These are phyloP conservation scores for Hippocampus barbouri DNA, from an alignment of 2,113 vertebrate genomes.

Conservation along the genomic window DNA sequence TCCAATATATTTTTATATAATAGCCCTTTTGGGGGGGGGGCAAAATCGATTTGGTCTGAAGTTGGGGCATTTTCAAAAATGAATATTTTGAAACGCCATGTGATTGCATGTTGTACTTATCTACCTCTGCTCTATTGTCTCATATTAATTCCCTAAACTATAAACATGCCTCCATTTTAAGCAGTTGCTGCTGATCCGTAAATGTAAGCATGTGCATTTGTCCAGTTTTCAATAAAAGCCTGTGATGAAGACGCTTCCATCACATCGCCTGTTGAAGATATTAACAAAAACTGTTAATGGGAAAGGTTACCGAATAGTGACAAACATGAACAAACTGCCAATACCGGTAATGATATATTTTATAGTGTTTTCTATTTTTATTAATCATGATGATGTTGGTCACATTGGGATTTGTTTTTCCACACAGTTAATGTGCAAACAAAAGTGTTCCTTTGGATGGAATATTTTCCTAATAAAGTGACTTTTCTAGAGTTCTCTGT, in stretches of 20 bases:
- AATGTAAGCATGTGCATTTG: neutral
- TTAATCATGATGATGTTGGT: slow-evolving; percentile 7
- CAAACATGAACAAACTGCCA: slow-evolving; percentile 15
- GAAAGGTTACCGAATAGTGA: neutral
- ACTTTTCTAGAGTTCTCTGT: slow-evolving; percentile 18
- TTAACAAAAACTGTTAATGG: neutral
- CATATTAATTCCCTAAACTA: too few species aligned
- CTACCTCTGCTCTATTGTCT: slow-evolving; percentile 44
- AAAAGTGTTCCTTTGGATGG: slow-evolving; percentile 12
- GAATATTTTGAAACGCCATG: too few species aligned
- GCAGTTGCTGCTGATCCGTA: too few species aligned
- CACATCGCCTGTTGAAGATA: neutral
- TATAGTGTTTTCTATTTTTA: neutral
- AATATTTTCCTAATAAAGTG: slow-evolving; percentile 45
- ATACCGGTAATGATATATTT: neutral
- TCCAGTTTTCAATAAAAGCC: neutral
- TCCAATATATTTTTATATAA: neutral
- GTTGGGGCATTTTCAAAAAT: neutral
- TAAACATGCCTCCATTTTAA: too few species aligned
- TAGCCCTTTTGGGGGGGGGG: neutral
- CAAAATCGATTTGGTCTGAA: neutral
- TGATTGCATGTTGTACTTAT: neutral
- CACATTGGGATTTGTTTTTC: slow-evolving; percentile 10
- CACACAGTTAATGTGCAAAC: slow-evolving; percentile 1
- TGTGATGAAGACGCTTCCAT: neutral